Conservation (phyloP, 2,797 vertebrate species). For the Furcifer pardalis region DNA sequence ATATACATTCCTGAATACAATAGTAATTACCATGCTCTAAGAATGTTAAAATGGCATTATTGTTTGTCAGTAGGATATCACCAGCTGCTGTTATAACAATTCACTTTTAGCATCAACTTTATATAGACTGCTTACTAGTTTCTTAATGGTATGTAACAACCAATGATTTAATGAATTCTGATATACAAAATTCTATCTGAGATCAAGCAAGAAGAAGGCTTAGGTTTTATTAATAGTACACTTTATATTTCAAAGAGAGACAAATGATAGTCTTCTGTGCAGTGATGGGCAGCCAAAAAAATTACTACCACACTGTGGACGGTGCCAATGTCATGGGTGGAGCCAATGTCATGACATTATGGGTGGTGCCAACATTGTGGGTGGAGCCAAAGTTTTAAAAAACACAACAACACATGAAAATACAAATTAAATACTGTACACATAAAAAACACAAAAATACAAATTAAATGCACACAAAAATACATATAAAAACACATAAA, state of each 20-base stretch:
- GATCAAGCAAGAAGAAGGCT: not conserved
- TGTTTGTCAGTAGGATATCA: conserved; percentile 63
- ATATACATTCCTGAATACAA: conserved; percentile 54
- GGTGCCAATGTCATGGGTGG: too few species aligned
- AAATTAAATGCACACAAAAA: too few species aligned
- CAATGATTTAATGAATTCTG: conserved; percentile 57
- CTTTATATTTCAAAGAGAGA: conserved; percentile 1
- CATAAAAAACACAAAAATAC: too few species aligned
- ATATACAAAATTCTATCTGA: conserved; percentile 22
- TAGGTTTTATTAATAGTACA: not conserved
- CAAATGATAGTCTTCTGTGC: not conserved
- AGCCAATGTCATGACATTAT: too few species aligned
- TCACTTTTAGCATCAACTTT: conserved; percentile 60
- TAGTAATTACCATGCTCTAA: conserved; percentile 64
- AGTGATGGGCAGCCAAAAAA: too few species aligned
- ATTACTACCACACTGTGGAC: too few species aligned
- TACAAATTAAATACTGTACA: too few species aligned
- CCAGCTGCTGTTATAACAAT: conserved; percentile 58
- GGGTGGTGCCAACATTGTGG: too few species aligned
- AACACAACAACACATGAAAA: too few species aligned
- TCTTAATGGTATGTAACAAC: conserved; percentile 54
- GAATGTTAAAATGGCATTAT: conserved; percentile 62
- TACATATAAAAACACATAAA: too few species aligned
- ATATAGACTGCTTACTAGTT: conserved; percentile 59
- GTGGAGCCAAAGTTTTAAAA: too few species aligned